Evolutionary conservation across 2,888 invertebrate species (phyloP), one percentile per base, ranked within the genome.

Genomic region (Leptarthrus brevirostris): DNA sequence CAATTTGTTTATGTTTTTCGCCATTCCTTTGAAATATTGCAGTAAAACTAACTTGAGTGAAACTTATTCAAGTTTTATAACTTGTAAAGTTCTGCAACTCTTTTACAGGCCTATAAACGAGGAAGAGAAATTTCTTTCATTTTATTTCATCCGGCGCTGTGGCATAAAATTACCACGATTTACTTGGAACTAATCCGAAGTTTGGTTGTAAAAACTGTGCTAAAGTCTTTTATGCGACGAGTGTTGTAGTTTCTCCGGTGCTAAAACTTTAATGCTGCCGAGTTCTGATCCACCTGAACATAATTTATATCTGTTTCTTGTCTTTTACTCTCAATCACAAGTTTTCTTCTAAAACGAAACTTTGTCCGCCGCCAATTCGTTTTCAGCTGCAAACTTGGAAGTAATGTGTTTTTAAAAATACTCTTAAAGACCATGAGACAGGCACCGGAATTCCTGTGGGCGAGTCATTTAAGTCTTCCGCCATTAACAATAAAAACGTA

Each of bases 401-500:
- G 24, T 22, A 64, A 64, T 64, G 47, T 64, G 47, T 47, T 64
- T 64, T 64, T 64, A 64, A 47, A 64, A 64, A 64, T 40, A 64
- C 40, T 49, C 18, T 49, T 12, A 49, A 18, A n/a, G 40, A 12
- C 40, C 40, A 40, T 40, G 24, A 18, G 24, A 6, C 47, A 64
- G 64, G 47, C 40, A 64, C 44, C 64, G 44, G 22, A 64, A 44
- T 40, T 64, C 22, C 64, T 47, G 47, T 64, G 47, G 47, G 40
- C 44, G 24, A 64, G 16, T 44, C 47, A 36, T 64, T 64, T 64
- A 47, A 64, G 47, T n/a, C 24, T 44, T 64, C 26, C 40, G 24
- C 24, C 16, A 64, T 64, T 64, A 64, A 47, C 64, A 64, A 64
- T 64, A 64, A 64, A 64, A 64, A 64, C 64, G 22, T 64, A 64